Conservation (phyloP, 2,888 invertebrate species). For the Mesorhabditis belari region DNA sequence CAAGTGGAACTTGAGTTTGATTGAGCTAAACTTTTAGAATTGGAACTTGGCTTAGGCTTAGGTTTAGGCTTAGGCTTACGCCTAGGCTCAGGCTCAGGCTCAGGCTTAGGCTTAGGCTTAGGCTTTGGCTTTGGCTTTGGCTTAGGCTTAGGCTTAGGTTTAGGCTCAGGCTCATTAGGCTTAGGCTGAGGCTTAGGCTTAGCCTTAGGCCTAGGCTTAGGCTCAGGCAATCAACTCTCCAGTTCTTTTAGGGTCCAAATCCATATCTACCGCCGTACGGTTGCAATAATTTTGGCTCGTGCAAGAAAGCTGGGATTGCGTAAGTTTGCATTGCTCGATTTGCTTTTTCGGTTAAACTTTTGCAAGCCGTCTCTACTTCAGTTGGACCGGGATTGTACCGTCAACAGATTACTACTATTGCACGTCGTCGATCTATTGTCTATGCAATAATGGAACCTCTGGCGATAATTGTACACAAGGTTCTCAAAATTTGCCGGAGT, state of each 20-base stretch:
- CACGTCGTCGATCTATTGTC: not conserved
- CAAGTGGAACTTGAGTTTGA: too few relatives aligned
- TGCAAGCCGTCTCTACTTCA: not conserved
- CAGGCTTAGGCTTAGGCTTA: too few relatives aligned
- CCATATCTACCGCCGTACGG: not conserved
- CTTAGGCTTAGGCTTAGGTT: too few relatives aligned
- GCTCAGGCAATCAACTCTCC: too few relatives aligned
- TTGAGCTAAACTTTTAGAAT: too few relatives aligned
- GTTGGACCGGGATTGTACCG: not conserved
- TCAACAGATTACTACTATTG: not conserved
- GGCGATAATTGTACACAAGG: not conserved
- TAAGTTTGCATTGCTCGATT: not conserved
- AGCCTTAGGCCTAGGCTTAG: too few relatives aligned
- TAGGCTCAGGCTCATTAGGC: too few relatives aligned
- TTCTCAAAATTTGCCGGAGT: not conserved
- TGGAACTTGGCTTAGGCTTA: too few relatives aligned
- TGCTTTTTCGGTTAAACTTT: not conserved
- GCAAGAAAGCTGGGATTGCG: not conserved
- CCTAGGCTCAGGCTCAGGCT: too few relatives aligned
- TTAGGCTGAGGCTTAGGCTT: too few relatives aligned
- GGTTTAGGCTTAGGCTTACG: too few relatives aligned
- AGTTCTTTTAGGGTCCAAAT: not conserved
- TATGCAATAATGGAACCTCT: not conserved
- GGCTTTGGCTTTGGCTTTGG: too few relatives aligned
- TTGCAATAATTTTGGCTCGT: not conserved